Conservation (phyloP, 2,888 invertebrate species). For the Spilosoma lubricipeda region DNA sequence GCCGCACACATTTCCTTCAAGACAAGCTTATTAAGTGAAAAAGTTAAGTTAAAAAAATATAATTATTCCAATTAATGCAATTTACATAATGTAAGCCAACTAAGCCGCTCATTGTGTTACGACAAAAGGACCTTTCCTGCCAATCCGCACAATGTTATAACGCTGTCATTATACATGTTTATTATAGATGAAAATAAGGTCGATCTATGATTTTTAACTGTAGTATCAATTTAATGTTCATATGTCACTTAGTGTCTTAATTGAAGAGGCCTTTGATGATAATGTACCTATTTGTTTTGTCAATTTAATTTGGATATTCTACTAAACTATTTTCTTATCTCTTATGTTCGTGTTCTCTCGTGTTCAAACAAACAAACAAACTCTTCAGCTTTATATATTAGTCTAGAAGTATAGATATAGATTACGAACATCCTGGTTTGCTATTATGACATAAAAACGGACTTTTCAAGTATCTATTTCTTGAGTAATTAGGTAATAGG, state of each 20-base stretch:
- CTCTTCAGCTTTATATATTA: too few species aligned
- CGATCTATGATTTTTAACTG: too few species aligned
- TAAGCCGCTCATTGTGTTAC: conserved; percentile 4
- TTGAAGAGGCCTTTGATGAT: too few species aligned
- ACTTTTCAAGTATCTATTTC: not conserved
- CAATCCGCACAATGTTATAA: not conserved
- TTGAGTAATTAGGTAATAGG: not conserved
- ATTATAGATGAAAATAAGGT: too few species aligned
- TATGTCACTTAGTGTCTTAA: too few species aligned
- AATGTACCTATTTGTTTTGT: too few species aligned
- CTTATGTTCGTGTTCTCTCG: too few species aligned
- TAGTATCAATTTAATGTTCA: too few species aligned
- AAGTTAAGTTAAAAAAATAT: conserved; percentile 3
- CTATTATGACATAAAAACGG: not conserved
- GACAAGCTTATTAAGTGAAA: conserved; percentile 3
- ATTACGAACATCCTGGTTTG: not conserved
- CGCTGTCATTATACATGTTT: not conserved
- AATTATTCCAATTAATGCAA: conserved; percentile 13
- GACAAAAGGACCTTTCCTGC: not conserved
- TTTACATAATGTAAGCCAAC: not conserved
- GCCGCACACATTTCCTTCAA: not conserved
- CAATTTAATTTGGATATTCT: too few species aligned
- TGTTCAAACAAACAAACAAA: too few species aligned
- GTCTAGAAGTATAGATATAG: too few species aligned
- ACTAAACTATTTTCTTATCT: too few species aligned